These are phyloP conservation scores for Mungos mungo DNA, from an alignment of 2,113 vertebrate genomes.

Conservation along the genomic window DNA sequence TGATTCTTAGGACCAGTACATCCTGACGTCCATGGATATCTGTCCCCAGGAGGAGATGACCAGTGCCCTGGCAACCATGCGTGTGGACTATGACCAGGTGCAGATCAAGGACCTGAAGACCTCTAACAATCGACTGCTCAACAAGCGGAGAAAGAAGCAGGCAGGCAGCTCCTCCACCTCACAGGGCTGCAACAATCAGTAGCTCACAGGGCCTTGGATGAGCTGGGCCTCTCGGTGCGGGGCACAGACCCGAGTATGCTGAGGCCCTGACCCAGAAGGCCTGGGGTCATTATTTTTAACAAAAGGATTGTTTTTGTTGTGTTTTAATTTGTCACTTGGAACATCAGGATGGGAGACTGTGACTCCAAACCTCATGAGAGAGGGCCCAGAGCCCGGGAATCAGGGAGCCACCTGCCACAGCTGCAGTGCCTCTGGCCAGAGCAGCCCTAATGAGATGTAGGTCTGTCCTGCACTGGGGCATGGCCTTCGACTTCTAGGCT, in stretches of 20 bases:
- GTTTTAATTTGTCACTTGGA: slow-evolving; percentile 38
- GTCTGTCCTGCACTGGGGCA: not conserved
- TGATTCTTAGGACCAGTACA: not conserved
- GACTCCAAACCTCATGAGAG: not conserved
- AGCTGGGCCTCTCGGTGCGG: not conserved
- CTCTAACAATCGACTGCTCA: slow-evolving; percentile 96
- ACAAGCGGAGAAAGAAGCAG: slow-evolving; percentile 95
- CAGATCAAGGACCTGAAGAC: slow-evolving; percentile 98
- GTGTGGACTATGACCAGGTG: slow-evolving; percentile 98
- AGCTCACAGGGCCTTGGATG: not conserved
- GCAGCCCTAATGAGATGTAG: not conserved
- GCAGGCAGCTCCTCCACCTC: slow-evolving; percentile 82
- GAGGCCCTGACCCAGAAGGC: slow-evolving; percentile 55
- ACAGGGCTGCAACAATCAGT: slow-evolving; percentile 91
- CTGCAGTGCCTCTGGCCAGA: not conserved
- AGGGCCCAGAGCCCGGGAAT: slow-evolving; percentile 19
- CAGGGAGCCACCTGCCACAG: not conserved
- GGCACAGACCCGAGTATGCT: not conserved
- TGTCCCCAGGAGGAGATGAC: slow-evolving; percentile 96
- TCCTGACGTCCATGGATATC: not conserved
- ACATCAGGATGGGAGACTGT: not conserved
- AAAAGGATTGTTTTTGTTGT: slow-evolving; percentile 10
- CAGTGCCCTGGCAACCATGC: slow-evolving; percentile 97
- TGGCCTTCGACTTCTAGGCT: not conserved
- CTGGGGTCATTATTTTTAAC: slow-evolving; percentile 5